These are phyloP conservation scores for Leptoteleia sp. DNA, from an alignment of 1,140 invertebrate genomes.

Conservation along the genomic window DNA sequence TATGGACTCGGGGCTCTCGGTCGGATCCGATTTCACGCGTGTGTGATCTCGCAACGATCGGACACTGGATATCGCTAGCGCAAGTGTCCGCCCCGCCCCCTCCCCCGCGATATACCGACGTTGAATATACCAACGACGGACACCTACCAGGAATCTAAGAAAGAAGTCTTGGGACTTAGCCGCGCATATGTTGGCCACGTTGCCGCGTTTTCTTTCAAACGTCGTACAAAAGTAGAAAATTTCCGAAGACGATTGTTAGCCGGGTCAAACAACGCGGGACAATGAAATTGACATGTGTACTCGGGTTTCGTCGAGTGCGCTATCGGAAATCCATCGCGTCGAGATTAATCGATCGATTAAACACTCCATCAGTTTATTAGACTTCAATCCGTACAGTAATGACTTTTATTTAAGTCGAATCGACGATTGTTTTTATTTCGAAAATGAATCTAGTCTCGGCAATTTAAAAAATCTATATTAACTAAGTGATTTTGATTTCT, in stretches of 20 bases:
- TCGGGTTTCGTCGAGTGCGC: too few species aligned
- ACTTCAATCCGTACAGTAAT: too few species aligned
- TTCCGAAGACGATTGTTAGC: conserved; percentile 8
- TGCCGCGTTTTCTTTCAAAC: conserved; percentile 74
- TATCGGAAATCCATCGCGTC: too few species aligned
- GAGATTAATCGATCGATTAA: too few species aligned
- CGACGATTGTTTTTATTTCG: too few species aligned
- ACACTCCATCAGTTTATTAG: too few species aligned
- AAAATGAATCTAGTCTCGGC: too few species aligned
- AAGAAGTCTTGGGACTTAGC: conserved; percentile 69
- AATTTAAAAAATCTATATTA: too few species aligned
- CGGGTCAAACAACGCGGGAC: too few species aligned
- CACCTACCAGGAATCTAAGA: conserved; percentile 65
- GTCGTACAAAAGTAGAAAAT: conserved; percentile 30
- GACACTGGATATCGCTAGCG: conserved; percentile 53
- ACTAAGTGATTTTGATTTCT: too few species aligned
- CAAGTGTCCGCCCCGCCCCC: conserved; percentile 34
- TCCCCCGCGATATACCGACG: conserved; percentile 32
- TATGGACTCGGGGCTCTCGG: conserved; percentile 25
- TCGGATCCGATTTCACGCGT: conserved; percentile 66
- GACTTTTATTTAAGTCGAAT: too few species aligned
- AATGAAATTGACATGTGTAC: too few species aligned
- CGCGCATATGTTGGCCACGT: conserved; percentile 79
- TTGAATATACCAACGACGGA: conserved; percentile 55
- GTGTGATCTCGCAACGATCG: conserved; percentile 60